A percentile compares a stretch with the other conserved stretches of the same genome.
Evolutionary conservation across 2,113 vertebrate genomes (phyloP).

Genomic region (Coptodon rendalli): DNA sequence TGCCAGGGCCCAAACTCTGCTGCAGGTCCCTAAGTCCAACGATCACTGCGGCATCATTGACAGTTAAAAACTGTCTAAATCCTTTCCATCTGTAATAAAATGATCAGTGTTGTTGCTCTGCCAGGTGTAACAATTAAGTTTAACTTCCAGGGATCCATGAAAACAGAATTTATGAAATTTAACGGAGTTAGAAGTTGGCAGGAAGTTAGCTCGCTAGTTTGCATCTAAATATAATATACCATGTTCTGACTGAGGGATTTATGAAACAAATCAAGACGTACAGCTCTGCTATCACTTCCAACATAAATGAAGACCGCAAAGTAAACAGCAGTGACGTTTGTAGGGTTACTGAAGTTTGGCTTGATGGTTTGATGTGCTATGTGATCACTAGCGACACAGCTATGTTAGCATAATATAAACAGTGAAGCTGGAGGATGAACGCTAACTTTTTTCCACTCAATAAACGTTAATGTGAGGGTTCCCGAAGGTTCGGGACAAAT

Average conservation of each 20-base stretch:
- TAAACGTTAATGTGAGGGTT: neutral
- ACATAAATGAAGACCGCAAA: neutral
- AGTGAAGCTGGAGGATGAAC: neutral
- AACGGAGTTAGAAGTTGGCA: neutral
- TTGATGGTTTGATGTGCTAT: neutral
- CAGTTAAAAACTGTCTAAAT: neutral
- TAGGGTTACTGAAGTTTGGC: neutral
- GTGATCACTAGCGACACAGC: neutral
- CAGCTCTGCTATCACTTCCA: neutral
- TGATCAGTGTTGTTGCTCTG: neutral
- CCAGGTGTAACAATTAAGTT: neutral
- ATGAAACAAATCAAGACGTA: neutral
- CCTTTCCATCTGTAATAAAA: neutral
- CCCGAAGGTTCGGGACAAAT: neutral
- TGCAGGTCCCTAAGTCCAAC: neutral
- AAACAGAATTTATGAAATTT: neutral
- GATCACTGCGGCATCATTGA: neutral
- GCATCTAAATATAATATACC: neutral
- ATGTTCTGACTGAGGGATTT: neutral
- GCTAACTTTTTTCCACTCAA: neutral
- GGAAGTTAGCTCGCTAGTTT: neutral
- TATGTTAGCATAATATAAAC: neutral
- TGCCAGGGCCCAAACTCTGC: neutral
- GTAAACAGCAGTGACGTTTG: neutral
- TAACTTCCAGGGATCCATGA: neutral